phyloP scores from a whole-genome alignment of 2,113 vertebrate species.

The Abramis brama region DNA sequence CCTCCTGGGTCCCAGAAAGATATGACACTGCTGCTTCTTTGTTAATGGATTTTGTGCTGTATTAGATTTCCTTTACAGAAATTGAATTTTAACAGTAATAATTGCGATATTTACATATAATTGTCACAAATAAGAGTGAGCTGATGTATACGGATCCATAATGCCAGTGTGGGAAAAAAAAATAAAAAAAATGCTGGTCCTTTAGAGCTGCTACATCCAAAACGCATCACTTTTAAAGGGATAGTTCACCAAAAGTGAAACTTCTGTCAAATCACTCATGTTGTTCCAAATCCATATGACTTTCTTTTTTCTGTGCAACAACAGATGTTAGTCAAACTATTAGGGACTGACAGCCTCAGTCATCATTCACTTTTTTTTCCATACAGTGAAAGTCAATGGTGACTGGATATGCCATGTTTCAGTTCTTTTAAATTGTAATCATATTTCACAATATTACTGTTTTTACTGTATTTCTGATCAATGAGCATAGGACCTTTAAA shows the following conservation, averaged over 20 bases:
- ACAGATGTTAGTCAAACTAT: background rate
- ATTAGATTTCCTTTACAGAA: background rate
- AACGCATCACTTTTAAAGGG: too few relatives aligned
- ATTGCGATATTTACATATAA: too few relatives aligned
- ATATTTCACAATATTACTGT: background rate
- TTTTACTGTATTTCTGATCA: background rate
- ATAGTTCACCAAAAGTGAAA: too few relatives aligned
- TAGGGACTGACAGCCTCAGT: background rate
- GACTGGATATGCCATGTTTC: background rate
- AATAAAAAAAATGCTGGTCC: too few relatives aligned
- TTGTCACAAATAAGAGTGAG: too few relatives aligned
- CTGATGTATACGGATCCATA: too few relatives aligned
- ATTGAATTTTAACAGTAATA: background rate
- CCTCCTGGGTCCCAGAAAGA: too few relatives aligned
- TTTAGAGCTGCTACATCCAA: too few relatives aligned
- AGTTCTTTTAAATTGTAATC: background rate
- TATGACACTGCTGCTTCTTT: slow-evolving; percentile 38
- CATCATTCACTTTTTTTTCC: background rate
- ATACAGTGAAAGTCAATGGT: background rate
- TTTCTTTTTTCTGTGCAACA: background rate
- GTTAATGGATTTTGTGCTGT: background rate
- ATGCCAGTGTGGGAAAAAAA: too few relatives aligned
- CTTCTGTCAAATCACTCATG: background rate
- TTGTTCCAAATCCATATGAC: background rate
- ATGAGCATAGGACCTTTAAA: background rate